A percentile compares a stretch with the other conserved stretches of the same genome.
Evolutionary conservation across 2,888 invertebrate genomes (phyloP).

Genomic region (Acanthosepion pharaonis): DNA sequence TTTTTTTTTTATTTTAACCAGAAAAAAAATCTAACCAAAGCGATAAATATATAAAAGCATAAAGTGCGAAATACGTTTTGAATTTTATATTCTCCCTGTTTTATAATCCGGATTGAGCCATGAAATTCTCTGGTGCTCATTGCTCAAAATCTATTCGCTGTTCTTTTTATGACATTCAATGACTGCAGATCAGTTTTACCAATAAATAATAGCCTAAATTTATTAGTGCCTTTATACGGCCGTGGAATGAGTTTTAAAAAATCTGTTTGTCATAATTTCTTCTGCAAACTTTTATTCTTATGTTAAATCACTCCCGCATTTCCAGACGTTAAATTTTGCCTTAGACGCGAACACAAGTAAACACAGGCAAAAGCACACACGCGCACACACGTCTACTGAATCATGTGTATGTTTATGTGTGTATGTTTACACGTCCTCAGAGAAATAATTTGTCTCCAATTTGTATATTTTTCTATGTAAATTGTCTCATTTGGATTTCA

Average conservation of each 20-base stretch:
- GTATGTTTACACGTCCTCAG: too few relatives aligned
- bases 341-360: background rate
- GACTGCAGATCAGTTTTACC: background rate
- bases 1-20: background rate
- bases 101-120: background rate
- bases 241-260: background rate
- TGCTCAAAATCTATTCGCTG: constrained; percentile 18
- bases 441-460: too few relatives aligned
- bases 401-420: too few relatives aligned
- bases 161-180: background rate
- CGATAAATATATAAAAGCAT: background rate
- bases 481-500: too few relatives aligned
- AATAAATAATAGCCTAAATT: background rate
- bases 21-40: background rate
- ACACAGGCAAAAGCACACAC: background rate
- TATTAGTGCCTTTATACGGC: background rate
- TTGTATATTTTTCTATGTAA: too few relatives aligned
- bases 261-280: background rate
- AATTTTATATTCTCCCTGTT: background rate
- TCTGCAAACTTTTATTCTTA: background rate
- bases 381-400: background rate
- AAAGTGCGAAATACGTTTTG: constrained; percentile 22
- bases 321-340: background rate
- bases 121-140: background rate
- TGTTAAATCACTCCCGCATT: background rate